Base-by-base conservation (phyloP, 1,140 invertebrate genomes). In the Sycobia sp. region DNA sequence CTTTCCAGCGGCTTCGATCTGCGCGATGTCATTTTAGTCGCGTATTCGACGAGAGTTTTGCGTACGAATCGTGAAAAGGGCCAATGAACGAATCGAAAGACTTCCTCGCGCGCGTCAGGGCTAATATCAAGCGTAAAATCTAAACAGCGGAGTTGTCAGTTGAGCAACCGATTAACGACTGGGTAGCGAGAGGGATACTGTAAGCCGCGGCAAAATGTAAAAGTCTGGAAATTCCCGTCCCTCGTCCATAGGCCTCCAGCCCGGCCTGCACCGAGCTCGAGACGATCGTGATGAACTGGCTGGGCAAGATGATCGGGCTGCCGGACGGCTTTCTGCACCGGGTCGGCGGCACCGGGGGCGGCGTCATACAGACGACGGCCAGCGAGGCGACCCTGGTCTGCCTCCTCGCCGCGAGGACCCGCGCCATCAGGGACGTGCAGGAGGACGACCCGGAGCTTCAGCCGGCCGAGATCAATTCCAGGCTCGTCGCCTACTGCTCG, bases 241-340 rank as follows among this genome's bases (percentile, higher is more conserved):
- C 5, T 32, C 11, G 29, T 4, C 5, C 3, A 20, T 67, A 96
- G 94, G 92, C 92, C 1, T 92, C 94, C 1, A 96, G 94, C 70
- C 97, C 97, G 5, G 94, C 94, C 10, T 97, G 95, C 73, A 99
- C 97, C 0, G 97, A 99, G 80, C 78, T 99, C 59, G 97, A 99
- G 84, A 96, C 95, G 66, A 88, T 96, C 4, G 93, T 97, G 23
- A 94, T 97, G 90, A 97, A 99, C 82, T 99, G 97, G 97, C 80
- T 99, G 34, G 96, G 92, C 5, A 94, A 97, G 82, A 91, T 97
- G 86, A 88, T 99, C 14, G 89, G 93, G 4, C 84, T 99, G 23
- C 97, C 97, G 0, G 89, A 95, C 3, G 87, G 91, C 29, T 97
- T 97, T 78, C 83, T 98, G 0, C 90, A 94, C 70, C 86, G 86